Conservation (phyloP, 2,797 vertebrate genomes). For the Thunnus albacares region DNA sequence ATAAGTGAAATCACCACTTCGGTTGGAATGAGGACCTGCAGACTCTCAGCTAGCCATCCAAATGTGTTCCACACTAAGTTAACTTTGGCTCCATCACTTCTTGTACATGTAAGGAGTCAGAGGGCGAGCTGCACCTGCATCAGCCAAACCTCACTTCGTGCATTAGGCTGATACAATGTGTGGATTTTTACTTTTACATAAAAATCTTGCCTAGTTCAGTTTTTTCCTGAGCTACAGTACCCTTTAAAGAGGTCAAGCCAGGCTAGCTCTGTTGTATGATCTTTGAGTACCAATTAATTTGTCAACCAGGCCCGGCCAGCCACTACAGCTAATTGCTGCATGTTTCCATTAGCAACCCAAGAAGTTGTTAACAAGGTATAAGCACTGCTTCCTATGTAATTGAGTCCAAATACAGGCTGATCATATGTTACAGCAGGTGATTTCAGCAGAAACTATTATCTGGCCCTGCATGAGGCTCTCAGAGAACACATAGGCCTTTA, state of each 20-base stretch:
- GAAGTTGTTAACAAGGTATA: constrained; percentile 35
- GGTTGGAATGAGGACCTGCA: not conserved
- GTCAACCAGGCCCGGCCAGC: not conserved
- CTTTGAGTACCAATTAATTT: constrained; percentile 17
- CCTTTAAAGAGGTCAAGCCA: not conserved
- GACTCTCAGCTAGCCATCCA: not conserved
- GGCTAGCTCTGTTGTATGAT: not conserved
- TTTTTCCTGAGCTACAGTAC: not conserved
- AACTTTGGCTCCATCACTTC: not conserved
- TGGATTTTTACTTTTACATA: not conserved
- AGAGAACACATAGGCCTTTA: not conserved
- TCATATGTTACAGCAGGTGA: constrained; percentile 14
- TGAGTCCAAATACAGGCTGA: constrained; percentile 27
- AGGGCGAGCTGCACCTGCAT: not conserved
- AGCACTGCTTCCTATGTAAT: constrained; percentile 21
- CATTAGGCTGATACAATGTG: not conserved
- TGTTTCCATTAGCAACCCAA: constrained; percentile 59
- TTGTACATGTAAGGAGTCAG: not conserved
- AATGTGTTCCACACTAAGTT: not conserved
- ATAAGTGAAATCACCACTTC: constrained; percentile 9
- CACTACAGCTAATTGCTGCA: constrained; percentile 53
- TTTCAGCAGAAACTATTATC: constrained; percentile 22
- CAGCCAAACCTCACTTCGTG: not conserved
- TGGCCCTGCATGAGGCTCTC: not conserved
- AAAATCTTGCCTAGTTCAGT: not conserved